Percentiles rank a stretch among this genome's conserved stretches.
Conservation (phyloP, 30 jellyfish, hydroid and myxozoan genomes). For the Cassiopea xamachana region DNA sequence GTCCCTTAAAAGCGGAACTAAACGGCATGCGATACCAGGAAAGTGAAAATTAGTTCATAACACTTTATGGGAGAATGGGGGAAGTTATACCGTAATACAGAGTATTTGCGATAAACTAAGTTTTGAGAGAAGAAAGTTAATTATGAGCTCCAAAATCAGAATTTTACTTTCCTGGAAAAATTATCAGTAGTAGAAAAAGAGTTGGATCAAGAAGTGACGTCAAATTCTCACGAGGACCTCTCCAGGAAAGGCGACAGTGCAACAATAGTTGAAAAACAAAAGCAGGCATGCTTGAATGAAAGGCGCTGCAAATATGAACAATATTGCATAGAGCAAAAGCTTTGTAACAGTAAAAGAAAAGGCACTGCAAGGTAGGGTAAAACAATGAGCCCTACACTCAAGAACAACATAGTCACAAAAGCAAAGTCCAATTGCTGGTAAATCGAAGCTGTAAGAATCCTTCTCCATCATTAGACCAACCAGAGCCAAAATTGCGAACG, state of each 20-base stretch:
- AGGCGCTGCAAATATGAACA: not conserved
- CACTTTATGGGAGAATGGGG: not conserved
- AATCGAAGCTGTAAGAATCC: no score
- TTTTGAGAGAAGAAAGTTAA: not conserved
- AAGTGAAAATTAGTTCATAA: not conserved
- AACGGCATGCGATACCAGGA: not conserved
- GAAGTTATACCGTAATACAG: not conserved
- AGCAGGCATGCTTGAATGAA: not conserved
- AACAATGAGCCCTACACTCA: not conserved
- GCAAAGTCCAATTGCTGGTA: not conserved
- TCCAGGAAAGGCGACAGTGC: no score
- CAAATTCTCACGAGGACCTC: not conserved
- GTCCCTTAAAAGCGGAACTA: not conserved
- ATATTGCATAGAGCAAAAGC: not conserved
- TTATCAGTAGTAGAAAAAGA: not conserved
- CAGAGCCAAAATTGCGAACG: no score
- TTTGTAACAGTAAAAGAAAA: not conserved
- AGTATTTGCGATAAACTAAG: not conserved
- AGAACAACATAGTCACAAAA: not conserved
- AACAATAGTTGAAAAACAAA: not conserved
- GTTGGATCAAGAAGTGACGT: not conserved
- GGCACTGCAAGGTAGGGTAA: not conserved
- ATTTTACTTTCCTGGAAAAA: not conserved
- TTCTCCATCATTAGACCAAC: no score
- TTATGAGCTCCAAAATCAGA: conserved; percentile 18